These are phyloP conservation scores for Synanthedon andrenaeformis DNA, from an alignment of 2,888 invertebrate species.

Conservation along the genomic window DNA sequence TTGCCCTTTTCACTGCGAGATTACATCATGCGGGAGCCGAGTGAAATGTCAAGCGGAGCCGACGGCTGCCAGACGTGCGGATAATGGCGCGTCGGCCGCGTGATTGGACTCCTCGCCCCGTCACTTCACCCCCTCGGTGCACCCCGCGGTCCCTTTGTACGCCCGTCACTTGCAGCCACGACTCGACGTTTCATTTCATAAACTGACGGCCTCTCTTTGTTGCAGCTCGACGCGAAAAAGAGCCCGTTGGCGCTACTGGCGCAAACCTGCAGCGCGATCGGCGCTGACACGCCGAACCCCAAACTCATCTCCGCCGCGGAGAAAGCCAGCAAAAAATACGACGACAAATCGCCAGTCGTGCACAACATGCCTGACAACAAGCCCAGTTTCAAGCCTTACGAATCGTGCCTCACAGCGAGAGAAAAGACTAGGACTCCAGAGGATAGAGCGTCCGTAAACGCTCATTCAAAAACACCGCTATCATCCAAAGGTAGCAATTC, in stretches of 20 bases:
- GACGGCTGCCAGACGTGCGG: constrained; percentile 70
- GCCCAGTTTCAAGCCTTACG: constrained; percentile 82
- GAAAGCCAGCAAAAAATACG: constrained; percentile 75
- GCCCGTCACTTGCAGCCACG: constrained; percentile 62
- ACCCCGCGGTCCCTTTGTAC: constrained; percentile 55
- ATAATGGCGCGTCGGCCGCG: constrained; percentile 70
- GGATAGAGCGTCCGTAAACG: constrained; percentile 69
- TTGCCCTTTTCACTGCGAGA: constrained; percentile 71
- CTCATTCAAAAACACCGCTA: constrained; percentile 68
- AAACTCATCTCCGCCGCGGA: constrained; percentile 81
- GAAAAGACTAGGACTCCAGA: constrained; percentile 78
- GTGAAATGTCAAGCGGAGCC: constrained; percentile 71
- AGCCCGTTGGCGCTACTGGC: constrained; percentile 95
- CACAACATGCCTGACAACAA: constrained; percentile 66
- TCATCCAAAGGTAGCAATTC: constrained; percentile 67
- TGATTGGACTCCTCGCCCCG: constrained; percentile 57
- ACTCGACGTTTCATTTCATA: constrained; percentile 66
- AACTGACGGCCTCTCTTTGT: constrained; percentile 59
- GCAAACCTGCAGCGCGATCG: constrained; percentile 98
- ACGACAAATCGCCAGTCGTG: constrained; percentile 73
- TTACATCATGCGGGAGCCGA: constrained; percentile 71
- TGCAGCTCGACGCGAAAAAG: constrained; percentile 97
- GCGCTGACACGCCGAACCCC: constrained; percentile 86
- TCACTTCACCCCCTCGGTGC: constrained; percentile 20
- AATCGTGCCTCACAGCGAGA: constrained; percentile 73